These are phyloP conservation scores for Odontamblyopus lacepedii DNA, from an alignment of 2,797 vertebrate genomes.

Conservation along the genomic window DNA sequence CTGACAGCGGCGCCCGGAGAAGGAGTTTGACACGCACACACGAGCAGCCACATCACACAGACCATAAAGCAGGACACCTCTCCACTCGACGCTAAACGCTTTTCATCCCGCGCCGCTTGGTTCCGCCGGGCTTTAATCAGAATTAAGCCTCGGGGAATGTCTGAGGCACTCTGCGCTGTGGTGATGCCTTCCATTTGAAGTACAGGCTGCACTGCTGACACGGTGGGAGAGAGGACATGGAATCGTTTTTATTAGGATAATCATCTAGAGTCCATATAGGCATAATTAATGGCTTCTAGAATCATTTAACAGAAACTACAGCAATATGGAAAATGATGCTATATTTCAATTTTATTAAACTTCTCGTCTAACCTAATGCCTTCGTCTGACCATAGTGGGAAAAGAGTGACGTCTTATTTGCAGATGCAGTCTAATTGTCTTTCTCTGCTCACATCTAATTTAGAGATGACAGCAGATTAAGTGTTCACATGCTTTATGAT, in stretches of 20 bases:
- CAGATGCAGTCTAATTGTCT: no score
- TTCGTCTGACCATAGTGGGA: neutral
- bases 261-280: neutral
- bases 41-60: conserved; percentile 3
- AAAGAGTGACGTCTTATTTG: no score
- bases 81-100: conserved; percentile 5
- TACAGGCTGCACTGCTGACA: conserved; percentile 7
- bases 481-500: no score
- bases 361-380: neutral
- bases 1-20: neutral
- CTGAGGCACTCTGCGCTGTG: conserved; percentile 24
- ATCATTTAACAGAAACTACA: neutral
- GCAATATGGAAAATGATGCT: neutral
- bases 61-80: neutral
- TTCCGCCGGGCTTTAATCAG: conserved; percentile 26
- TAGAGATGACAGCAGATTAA: no score
- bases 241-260: conserved; percentile 5
- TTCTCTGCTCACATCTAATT: no score
- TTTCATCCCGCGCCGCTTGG: conserved; percentile 11
- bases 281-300: neutral
- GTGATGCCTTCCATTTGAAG: conserved; percentile 30
- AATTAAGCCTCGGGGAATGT: conserved; percentile 25
- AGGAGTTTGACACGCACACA: conserved; percentile 11
- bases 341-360: neutral
- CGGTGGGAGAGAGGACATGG: neutral